Evolutionary conservation across 1,140 invertebrate genomes (phyloP).

Genomic region (Hylaeus volcanicus): DNA sequence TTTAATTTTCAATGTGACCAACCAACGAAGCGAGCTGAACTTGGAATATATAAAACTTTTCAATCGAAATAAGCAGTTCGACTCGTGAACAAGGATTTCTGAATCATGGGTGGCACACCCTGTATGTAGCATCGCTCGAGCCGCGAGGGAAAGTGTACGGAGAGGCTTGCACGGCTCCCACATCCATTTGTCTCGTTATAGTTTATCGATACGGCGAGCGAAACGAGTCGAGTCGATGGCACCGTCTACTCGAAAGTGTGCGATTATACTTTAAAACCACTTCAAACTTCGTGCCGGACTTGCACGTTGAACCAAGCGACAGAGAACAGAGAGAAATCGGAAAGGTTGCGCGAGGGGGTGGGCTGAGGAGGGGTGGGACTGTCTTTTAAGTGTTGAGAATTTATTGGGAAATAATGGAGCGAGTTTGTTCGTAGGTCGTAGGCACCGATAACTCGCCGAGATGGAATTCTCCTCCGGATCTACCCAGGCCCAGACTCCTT

Average conservation of each 20-base stretch:
- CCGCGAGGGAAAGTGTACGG: constrained; percentile 18
- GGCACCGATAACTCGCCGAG: constrained; percentile 48
- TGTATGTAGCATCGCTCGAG: neutral
- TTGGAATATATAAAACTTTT: no score
- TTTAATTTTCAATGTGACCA: no score
- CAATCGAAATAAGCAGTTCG: no score
- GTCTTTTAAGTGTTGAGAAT: constrained; percentile 59
- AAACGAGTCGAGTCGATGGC: constrained; percentile 60
- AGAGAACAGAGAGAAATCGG: constrained; percentile 5
- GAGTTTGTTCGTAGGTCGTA: constrained; percentile 52
- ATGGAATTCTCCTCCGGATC: constrained; percentile 53
- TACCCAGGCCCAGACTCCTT: constrained; percentile 38
- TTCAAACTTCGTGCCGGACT: constrained; percentile 66
- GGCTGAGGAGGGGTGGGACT: neutral
- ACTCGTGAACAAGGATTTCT: no score
- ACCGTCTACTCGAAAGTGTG: constrained; percentile 44
- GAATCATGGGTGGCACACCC: no score
- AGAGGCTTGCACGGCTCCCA: constrained; percentile 58
- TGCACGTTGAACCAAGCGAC: constrained; percentile 29
- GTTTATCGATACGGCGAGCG: constrained; percentile 69
- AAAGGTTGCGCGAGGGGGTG: neutral
- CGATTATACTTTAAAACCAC: constrained; percentile 74
- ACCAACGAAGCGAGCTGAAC: no score
- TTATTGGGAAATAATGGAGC: constrained; percentile 71
- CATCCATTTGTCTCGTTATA: constrained; percentile 75